Base-by-base conservation (phyloP, 1,140 invertebrate species). In the Drosophila lowei region DNA sequence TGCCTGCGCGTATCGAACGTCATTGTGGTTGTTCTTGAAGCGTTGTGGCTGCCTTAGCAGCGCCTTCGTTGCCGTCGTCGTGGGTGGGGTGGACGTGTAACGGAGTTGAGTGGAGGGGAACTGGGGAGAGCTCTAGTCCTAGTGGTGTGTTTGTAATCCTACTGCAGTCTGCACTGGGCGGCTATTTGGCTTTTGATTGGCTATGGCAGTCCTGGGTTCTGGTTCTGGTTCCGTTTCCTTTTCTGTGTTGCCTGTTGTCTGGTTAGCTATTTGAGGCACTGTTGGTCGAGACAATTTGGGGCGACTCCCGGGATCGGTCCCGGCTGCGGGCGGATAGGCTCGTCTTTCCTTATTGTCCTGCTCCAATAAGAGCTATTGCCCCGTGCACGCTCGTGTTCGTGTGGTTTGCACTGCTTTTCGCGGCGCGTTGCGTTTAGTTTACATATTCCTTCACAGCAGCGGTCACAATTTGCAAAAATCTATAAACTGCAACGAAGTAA, bases 401-500 rank as follows among this genome's bases (percentile, higher is more conserved):
- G 50, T 58, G 43, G 61, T 25, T 60, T 56, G 57, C 65, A 52
- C 60, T 75, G 76, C 58, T 78, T 47, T 78, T 72, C 71, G 65
- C 76, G 78, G 77, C 72, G 67, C 67, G 60, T 58, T 72, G 72
- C 80, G 62, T 88, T 77, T 73, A 56, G 75, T 83, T 90, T 90
- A 90, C 89, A 90, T 90, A 90, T 90, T 90, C 85, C 79, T 77
- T 53, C 74, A 84, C 70, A 70, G 75, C 70, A 73, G 75, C 81
- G 73, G 78, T 58, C 83, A 77, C 77, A 86, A 70, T 83, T 72
- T 83, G 84, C 84, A 84, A 90, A 90, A 90, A 89, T 90, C 85
- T 81, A 90, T 90, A 90, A 90, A 90, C 89, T 90, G 89, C 84
- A 90, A 90, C 75, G 79, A 90, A 84, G 55, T 41, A 48, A 48